Evolutionary conservation across 2,888 invertebrate species (phyloP).

Genomic region (Podabrus alpinus): DNA sequence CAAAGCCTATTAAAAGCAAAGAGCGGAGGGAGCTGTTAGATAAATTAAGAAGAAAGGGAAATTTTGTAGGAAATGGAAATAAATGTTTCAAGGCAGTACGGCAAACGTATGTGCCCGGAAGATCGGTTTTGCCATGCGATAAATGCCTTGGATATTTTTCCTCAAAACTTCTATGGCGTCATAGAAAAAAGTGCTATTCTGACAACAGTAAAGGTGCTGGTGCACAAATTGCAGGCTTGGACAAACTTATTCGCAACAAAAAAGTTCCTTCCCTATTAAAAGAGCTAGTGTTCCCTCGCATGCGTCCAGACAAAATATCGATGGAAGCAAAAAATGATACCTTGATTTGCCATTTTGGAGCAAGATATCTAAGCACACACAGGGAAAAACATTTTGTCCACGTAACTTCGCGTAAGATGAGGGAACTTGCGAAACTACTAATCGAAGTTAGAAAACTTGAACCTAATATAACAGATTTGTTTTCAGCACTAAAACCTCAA

Average conservation of each 20-base stretch:
- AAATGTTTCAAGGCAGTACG: background rate
- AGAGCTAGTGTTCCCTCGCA: constrained; percentile 20
- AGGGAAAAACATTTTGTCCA: too few species aligned
- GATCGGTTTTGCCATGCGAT: constrained; percentile 9
- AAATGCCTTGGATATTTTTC: constrained; percentile 25
- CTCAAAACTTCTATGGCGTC: constrained; percentile 14
- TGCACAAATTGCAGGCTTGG: background rate
- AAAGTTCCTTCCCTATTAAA: background rate
- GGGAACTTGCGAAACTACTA: too few species aligned
- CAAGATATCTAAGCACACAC: too few species aligned
- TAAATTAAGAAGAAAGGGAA: background rate
- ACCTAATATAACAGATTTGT: too few species aligned
- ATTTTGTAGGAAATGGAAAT: background rate
- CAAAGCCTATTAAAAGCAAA: background rate
- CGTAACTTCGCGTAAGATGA: too few species aligned
- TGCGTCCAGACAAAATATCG: too few species aligned
- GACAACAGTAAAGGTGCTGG: background rate
- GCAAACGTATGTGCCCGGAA: background rate
- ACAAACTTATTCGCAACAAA: background rate
- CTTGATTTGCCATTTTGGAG: too few species aligned
- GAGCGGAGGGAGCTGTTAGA: background rate
- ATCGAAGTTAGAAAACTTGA: too few species aligned
- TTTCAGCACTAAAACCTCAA: too few species aligned
- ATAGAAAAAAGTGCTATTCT: constrained; percentile 8
- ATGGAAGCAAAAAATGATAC: too few species aligned